Evolutionary conservation across 2,113 vertebrate species (phyloP).

Genomic region (Cacatua alba): DNA sequence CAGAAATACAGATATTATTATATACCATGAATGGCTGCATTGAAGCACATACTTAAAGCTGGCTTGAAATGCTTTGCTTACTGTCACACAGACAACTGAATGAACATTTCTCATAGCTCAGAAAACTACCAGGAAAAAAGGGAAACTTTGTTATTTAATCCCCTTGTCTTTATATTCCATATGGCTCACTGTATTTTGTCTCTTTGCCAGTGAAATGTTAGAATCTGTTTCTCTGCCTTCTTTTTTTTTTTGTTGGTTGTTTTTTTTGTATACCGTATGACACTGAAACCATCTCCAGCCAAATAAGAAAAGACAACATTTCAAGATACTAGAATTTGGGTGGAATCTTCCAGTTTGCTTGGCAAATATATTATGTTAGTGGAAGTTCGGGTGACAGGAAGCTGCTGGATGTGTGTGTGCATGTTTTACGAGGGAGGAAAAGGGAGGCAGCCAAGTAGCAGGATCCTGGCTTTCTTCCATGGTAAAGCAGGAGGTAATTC

Average conservation of each 20-base stretch:
- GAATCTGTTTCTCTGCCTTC: neutral
- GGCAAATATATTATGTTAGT: neutral
- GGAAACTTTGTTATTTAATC: neutral
- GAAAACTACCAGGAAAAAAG: neutral
- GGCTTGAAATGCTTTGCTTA: neutral
- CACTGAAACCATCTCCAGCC: neutral
- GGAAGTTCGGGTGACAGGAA: neutral
- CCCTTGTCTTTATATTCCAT: neutral
- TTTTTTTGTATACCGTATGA: neutral
- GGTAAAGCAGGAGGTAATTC: slow-evolving; percentile 30
- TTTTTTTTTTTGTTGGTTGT: neutral
- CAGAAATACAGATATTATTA: neutral
- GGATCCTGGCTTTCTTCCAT: slow-evolving; percentile 25
- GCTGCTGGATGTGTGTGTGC: neutral
- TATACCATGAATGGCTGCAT: neutral
- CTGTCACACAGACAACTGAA: neutral
- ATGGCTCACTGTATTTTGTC: neutral
- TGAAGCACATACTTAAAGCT: neutral
- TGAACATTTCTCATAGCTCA: neutral
- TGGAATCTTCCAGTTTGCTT: neutral
- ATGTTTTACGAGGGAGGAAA: neutral
- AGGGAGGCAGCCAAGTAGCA: neutral
- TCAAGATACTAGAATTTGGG: neutral
- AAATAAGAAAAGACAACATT: neutral
- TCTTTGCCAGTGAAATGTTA: neutral